Percentiles rank a stretch among this genome's conserved stretches.
Conservation (phyloP, 2,888 invertebrate genomes). For the Nudaria mundana region DNA sequence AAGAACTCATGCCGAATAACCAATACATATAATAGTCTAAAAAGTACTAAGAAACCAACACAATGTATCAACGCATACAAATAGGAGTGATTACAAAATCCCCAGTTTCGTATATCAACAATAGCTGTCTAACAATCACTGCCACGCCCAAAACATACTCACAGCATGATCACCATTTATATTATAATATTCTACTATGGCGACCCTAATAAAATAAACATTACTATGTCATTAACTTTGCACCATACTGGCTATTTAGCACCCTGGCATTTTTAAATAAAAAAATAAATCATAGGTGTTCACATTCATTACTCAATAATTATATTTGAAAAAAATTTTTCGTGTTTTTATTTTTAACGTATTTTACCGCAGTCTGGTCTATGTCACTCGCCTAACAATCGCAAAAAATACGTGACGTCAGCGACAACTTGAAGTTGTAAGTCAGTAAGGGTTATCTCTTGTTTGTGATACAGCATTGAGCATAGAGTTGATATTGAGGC, state of each 20-base stretch:
- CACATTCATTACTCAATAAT: constrained; percentile 38
- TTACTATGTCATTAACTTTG: constrained; percentile 73
- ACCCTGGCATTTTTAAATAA: constrained; percentile 47
- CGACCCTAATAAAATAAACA: constrained; percentile 78
- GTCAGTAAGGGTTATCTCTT: no score
- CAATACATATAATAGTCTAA: no score
- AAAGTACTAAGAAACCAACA: constrained; percentile 16
- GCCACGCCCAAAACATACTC: constrained; percentile 78
- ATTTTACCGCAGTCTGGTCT: background rate
- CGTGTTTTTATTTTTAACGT: constrained; percentile 4
- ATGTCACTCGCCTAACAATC: no score
- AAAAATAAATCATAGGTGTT: constrained; percentile 41
- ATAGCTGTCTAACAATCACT: constrained; percentile 60
- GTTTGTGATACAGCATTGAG: no score
- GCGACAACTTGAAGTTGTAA: no score
- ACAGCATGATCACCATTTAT: constrained; percentile 71
- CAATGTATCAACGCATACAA: constrained; percentile 34
- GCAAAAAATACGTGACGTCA: no score
- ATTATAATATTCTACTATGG: constrained; percentile 73
- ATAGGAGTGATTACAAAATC: constrained; percentile 66
- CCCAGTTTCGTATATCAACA: constrained; percentile 64
- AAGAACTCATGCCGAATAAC: no score
- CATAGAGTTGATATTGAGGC: no score
- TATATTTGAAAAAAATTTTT: constrained; percentile 14
- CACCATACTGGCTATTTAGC: constrained; percentile 70